Percentiles rank a stretch among this genome's conserved stretches.
Conservation (phyloP, 2,797 vertebrate species). For the Acanthurus lineatus region DNA sequence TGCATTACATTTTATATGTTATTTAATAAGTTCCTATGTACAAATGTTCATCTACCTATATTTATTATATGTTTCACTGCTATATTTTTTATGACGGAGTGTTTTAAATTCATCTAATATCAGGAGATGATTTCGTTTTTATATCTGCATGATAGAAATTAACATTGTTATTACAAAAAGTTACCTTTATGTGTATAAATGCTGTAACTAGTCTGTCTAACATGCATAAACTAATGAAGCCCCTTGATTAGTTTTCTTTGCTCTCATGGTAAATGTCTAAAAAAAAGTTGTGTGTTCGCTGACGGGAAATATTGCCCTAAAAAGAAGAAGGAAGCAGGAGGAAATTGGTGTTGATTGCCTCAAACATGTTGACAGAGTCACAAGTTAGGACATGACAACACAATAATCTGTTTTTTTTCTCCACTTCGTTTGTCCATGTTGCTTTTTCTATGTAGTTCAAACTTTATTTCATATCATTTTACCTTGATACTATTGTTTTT, state of each 20-base stretch:
- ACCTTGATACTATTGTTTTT: too few species aligned
- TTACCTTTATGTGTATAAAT: not conserved
- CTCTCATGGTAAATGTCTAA: not conserved
- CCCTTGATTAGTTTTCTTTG: not conserved
- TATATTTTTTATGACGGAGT: too few species aligned
- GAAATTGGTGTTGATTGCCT: not conserved
- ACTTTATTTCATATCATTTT: not conserved
- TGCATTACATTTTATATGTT: not conserved
- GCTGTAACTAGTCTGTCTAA: too few species aligned
- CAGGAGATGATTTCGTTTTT: too few species aligned
- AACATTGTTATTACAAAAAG: too few species aligned
- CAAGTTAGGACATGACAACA: not conserved
- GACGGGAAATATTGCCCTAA: not conserved
- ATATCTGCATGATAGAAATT: too few species aligned
- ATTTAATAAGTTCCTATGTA: not conserved
- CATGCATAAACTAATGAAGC: too few species aligned
- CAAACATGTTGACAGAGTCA: conserved; percentile 10
- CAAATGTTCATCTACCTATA: not conserved
- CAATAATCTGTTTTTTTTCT: not conserved
- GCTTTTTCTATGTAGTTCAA: not conserved
- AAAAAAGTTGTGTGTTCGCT: not conserved
- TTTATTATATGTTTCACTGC: too few species aligned
- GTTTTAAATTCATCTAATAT: too few species aligned
- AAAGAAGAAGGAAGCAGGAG: conserved; percentile 1
- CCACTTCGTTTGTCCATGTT: not conserved